These are phyloP conservation scores for Hydrocynus forskahlii DNA, from an alignment of 2,797 vertebrate species.

Conservation along the genomic window DNA sequence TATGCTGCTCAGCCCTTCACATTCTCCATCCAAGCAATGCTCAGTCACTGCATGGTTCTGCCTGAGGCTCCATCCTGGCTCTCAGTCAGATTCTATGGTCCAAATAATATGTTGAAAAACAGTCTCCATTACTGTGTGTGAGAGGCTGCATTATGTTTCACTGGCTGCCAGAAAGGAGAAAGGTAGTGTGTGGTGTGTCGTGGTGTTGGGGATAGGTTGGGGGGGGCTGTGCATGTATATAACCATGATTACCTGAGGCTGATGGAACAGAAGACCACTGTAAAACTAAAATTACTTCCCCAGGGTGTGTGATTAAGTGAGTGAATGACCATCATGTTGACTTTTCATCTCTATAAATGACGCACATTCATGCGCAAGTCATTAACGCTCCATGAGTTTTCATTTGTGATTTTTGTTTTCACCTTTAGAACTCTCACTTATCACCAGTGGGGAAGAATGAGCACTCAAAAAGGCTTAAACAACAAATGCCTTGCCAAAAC, in stretches of 20 bases:
- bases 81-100: slow-evolving; percentile 26
- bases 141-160: slow-evolving; percentile 29
- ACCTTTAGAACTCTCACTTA: neutral
- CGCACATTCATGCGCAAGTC: neutral
- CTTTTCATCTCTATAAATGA: neutral
- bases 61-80: slow-evolving; percentile 17
- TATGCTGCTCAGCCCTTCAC: neutral
- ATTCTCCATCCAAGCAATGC: slow-evolving; percentile 11
- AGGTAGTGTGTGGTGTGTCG: slow-evolving; percentile 12
- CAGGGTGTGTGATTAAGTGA: neutral
- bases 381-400: neutral
- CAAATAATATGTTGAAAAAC: slow-evolving; percentile 45
- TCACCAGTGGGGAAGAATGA: too few relatives aligned
- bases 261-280: neutral
- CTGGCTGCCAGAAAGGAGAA: slow-evolving; percentile 28
- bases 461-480: too few relatives aligned
- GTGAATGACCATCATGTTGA: neutral
- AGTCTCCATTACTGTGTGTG: slow-evolving; percentile 27
- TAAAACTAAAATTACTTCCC: neutral
- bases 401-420: neutral
- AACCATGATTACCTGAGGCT: slow-evolving; percentile 1
- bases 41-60: slow-evolving; percentile 12
- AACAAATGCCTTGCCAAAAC: too few relatives aligned
- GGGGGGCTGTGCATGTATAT: neutral
- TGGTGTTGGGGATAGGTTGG: neutral